Base-by-base conservation (phyloP, 2,888 invertebrate species). In the Noctua janthe region DNA sequence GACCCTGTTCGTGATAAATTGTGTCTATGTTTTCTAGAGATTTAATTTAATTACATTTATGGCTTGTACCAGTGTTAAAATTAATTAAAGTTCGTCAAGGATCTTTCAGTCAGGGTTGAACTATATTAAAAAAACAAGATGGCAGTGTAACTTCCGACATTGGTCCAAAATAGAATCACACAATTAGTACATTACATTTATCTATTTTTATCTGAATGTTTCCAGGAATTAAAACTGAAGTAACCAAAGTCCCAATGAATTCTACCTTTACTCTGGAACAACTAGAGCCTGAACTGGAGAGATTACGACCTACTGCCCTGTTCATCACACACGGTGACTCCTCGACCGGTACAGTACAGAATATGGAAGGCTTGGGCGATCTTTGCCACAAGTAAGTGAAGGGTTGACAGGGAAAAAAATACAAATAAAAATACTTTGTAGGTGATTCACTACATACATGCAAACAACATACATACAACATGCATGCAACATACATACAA, bases 241-340 rank as follows among this genome's bases (percentile, higher is more conserved):
- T 93, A 39, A 90, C 91, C 23, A 89, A 89, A 54, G 89, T 93
- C 3, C 93, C 94, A 3, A 84, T 92, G 49, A 87, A 92, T 49
- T 77, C 97, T 39, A 97, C 97, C 2, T 97, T 99, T 88, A 97
- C 96, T 17, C 92, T 98, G 49, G 95, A 97, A 11, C 97, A 98
- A 88, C 95, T 99, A 64, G 98, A 98, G 92, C 94, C 95, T 70
- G 98, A 97, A n/a, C 93, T 99, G 74, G 95, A 96, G 84, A 96
- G 97, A 78, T 95, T 98, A 87, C 97, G 97, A 78, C 99, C 99
- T 0, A 95, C 97, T 17, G 97, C 98, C 0, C 96, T 99, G 74
- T 99, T 99, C 92, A 96, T 99, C 43, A 98, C 98, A 2, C 99
- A 99, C 89, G 99, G 99, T 1, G 99, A 99, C 93, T 99, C 99